Percentiles rank a stretch among this genome's conserved stretches.
phyloP scores from a whole-genome alignment of 1,140 invertebrate species.

The Micrasema minimum region DNA sequence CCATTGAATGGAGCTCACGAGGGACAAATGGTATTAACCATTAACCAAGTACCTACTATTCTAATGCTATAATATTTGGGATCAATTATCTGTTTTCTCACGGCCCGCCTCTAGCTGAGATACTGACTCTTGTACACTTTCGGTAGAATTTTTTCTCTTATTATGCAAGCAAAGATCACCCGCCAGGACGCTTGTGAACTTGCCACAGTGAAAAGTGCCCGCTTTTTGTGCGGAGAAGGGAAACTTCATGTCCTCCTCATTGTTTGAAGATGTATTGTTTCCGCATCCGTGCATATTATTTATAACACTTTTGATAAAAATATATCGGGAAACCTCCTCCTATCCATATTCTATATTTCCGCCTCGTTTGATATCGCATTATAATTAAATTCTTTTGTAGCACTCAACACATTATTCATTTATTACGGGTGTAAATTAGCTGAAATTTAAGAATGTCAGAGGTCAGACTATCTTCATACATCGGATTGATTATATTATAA shows the following conservation, averaged over 20 bases:
- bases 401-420: too few species aligned
- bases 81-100: slow-evolving; percentile 1
- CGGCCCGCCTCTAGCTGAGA: neutral
- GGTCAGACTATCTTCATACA: neutral
- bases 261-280: slow-evolving; percentile 27
- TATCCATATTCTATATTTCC: neutral
- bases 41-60: too few species aligned
- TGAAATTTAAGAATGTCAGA: neutral
- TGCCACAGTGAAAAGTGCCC: slow-evolving; percentile 2
- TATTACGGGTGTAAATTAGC: neutral
- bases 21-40: too few species aligned
- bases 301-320: slow-evolving; percentile 7
- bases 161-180: slow-evolving; percentile 16
- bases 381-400: too few species aligned
- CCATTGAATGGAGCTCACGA: too few species aligned
- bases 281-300: slow-evolving; percentile 13
- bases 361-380: neutral
- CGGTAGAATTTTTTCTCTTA: slow-evolving; percentile 2
- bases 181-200: slow-evolving; percentile 5
- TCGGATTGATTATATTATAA: too few species aligned
- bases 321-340: neutral
- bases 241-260: slow-evolving; percentile 17
- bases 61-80: slow-evolving; percentile 15
- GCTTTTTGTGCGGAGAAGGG: slow-evolving; percentile 2
- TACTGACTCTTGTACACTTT: neutral